These are phyloP conservation scores for Nysson spinosus DNA, from an alignment of 2,888 invertebrate genomes.

Conservation along the genomic window DNA sequence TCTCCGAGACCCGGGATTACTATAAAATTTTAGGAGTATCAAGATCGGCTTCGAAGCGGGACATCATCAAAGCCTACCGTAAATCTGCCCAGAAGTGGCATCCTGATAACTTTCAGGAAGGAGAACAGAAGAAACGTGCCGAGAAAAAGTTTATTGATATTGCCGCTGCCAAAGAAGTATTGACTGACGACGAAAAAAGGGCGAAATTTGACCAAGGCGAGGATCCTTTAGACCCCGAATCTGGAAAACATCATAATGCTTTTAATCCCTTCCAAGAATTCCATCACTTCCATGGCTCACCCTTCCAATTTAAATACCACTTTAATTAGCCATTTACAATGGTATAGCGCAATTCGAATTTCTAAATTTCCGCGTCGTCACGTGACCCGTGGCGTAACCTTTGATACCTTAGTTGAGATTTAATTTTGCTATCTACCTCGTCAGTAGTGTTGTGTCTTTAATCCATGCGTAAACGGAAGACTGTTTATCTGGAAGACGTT, in stretches of 20 bases:
- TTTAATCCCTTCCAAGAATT: constrained; percentile 86
- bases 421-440: constrained; percentile 51
- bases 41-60: constrained; percentile 92
- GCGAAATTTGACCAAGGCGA: constrained; percentile 95
- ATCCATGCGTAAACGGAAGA: constrained; percentile 20
- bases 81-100: constrained; percentile 99
- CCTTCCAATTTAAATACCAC: constrained; percentile 98
- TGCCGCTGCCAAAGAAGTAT: constrained; percentile 98
- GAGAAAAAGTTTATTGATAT: constrained; percentile 99
- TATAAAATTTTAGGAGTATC: constrained; percentile 97
- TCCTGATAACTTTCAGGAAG: constrained; percentile 93
- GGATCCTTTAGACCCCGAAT: constrained; percentile 98
- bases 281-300: constrained; percentile 84
- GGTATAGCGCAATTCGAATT: constrained; percentile 34
- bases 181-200: constrained; percentile 94
- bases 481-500: constrained; percentile 11
- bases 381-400: constrained; percentile 1
- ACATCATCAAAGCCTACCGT: constrained; percentile 97
- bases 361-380: constrained; percentile 19
- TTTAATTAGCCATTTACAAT: constrained; percentile 83
- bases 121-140: constrained; percentile 94
- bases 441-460: constrained; percentile 30
- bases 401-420: constrained; percentile 35
- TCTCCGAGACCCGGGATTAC: constrained; percentile 95
- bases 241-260: constrained; percentile 81